phyloP scores from a whole-genome alignment of 1,140 invertebrate species.

The Lethrus apterus region DNA sequence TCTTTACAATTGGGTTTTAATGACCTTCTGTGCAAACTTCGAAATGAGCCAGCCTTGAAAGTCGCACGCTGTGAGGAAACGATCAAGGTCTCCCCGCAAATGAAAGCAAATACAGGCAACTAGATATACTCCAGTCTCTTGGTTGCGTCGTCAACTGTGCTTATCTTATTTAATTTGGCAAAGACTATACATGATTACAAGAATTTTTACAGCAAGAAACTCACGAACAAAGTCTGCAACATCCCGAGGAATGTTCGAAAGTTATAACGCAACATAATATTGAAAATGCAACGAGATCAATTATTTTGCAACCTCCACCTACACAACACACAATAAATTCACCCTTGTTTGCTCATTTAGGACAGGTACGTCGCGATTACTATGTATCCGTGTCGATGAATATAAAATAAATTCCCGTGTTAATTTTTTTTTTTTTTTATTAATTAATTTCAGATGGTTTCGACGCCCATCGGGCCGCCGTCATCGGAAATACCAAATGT shows the following conservation, averaged over 20 bases:
- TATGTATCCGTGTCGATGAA: not conserved
- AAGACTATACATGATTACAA: no score
- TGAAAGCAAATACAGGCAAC: no score
- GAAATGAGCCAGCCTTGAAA: no score
- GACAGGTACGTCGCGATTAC: constrained; percentile 38
- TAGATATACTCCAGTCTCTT: no score
- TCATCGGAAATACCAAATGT: constrained; percentile 27
- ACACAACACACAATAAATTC: constrained; percentile 40
- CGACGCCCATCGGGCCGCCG: constrained; percentile 52
- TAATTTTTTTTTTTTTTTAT: constrained; percentile 7
- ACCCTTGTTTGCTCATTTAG: constrained; percentile 44
- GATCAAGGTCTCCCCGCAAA: no score
- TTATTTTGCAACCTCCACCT: constrained; percentile 45
- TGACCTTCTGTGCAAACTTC: no score
- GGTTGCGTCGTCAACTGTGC: no score
- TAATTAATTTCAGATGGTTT: constrained; percentile 46
- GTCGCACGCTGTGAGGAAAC: no score
- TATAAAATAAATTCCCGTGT: not conserved
- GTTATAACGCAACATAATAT: constrained; percentile 26
- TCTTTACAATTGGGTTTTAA: no score
- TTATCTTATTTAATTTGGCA: not conserved
- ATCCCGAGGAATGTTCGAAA: not conserved
- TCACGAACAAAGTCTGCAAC: not conserved
- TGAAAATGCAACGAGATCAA: constrained; percentile 38
- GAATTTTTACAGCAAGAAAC: no score